Base-by-base conservation (phyloP, 1,140 invertebrate species). In the Melipona quadrifasciata region DNA sequence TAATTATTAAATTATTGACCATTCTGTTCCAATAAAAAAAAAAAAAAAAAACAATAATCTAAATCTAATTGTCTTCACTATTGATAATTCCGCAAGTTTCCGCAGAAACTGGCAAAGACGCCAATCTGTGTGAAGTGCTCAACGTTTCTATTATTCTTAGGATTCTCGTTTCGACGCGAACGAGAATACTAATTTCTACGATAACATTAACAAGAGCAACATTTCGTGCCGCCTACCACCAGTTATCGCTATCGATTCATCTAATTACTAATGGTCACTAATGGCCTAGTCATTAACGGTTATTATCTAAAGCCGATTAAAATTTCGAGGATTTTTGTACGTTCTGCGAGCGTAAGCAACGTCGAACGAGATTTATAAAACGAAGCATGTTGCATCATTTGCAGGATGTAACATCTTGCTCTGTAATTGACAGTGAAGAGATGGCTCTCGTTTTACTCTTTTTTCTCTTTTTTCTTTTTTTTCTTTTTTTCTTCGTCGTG, bases 231-330 rank as follows among this genome's bases (percentile, higher is more conserved):
- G 21, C 67, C 39, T 68, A 21, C 31, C 67, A 17, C 19, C 21
- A 11, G 67, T 34, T 19, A 68, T 68, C 31, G 11, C 3, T 31
- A 39, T 68, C 27, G 64, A 0, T 27, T 27, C 16, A 65, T 65
- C 16, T 27, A 65, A 65, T 65, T 65, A 65, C 64, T 27, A 65
- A 65, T 65, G 64, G n/a, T 65, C n/a, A 27, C 64, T 65, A 65
- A 65, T 65, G 64, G 64, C 27, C 14, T 27, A 27, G 64, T 65
- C 64, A 65, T 16, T 65, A 65, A 65, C 17, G 64, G 64, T 65
- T 17, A 21, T 68, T 68, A 71, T 47, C 39, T 17, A 14, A 47
- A 39, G 12, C 5, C 24, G n/a, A 71, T 71, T n/a, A 47, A 71
- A 71, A 71, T 47, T 47, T 71, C 16, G 39, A 47, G 17, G 21